Evolutionary conservation across 2,888 invertebrate genomes (phyloP).

Genomic region (Napeogenes sylphis): DNA sequence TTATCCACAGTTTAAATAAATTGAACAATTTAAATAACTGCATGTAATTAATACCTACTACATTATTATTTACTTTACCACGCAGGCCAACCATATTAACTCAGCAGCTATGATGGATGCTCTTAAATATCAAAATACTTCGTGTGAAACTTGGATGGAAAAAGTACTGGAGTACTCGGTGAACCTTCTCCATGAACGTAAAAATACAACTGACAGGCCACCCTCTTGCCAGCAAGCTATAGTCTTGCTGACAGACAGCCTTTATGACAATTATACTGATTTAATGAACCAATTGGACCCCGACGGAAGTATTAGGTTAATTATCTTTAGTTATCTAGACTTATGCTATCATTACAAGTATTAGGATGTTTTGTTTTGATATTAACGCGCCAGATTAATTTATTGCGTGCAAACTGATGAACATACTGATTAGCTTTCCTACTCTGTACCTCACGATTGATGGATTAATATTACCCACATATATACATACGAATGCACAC

Average conservation of each 20-base stretch:
- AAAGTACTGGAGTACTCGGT: slow-evolving; percentile 52
- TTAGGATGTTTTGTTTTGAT: too few species aligned
- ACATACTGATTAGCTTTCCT: too few species aligned
- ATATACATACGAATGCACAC: too few species aligned
- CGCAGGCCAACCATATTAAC: slow-evolving; percentile 68
- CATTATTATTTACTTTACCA: neutral
- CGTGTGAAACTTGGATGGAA: slow-evolving; percentile 54
- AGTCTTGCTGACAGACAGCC: slow-evolving; percentile 61
- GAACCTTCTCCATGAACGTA: slow-evolving; percentile 46
- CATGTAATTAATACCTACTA: too few species aligned
- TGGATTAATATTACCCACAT: too few species aligned
- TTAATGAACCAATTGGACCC: slow-evolving; percentile 54
- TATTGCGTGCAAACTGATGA: too few species aligned
- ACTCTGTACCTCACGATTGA: too few species aligned
- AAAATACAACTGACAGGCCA: slow-evolving; percentile 39
- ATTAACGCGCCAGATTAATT: too few species aligned
- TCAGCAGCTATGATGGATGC: slow-evolving; percentile 67
- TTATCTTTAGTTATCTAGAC: neutral
- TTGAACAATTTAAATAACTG: too few species aligned
- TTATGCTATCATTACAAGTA: too few species aligned
- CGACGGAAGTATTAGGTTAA: slow-evolving; percentile 58
- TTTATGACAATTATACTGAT: slow-evolving; percentile 54
- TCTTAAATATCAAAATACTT: slow-evolving; percentile 43
- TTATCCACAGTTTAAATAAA: too few species aligned
- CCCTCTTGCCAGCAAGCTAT: slow-evolving; percentile 67